Evolutionary conservation across 1,140 invertebrate genomes (phyloP).

Genomic region (Ostrea denselamellosa): DNA sequence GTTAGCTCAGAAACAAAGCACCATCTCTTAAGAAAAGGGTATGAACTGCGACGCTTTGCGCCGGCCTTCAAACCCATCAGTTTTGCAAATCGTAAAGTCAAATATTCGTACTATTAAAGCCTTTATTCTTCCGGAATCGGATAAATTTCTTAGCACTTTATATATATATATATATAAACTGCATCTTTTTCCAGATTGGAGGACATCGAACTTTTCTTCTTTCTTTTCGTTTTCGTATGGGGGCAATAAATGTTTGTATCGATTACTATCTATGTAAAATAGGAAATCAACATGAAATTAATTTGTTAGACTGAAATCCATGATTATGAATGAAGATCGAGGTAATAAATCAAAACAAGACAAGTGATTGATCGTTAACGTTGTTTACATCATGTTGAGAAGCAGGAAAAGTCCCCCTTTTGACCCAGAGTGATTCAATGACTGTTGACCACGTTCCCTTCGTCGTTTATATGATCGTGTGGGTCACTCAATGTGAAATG

Average conservation of each 20-base stretch:
- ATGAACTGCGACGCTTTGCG: too few species aligned
- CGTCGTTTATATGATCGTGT: not conserved
- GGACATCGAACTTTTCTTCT: not conserved
- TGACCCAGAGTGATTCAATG: constrained; percentile 23
- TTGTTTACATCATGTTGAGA: constrained; percentile 15
- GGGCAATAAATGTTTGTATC: not conserved
- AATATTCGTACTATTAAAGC: too few species aligned
- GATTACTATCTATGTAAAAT: not conserved
- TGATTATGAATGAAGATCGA: constrained; percentile 9
- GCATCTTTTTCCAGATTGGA: not conserved
- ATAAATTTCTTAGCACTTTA: too few species aligned
- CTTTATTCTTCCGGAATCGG: too few species aligned
- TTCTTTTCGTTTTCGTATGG: not conserved
- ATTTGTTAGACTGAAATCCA: not conserved
- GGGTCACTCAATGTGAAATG: constrained; percentile 3
- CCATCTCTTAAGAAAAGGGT: too few species aligned
- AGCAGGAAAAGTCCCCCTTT: constrained; percentile 9
- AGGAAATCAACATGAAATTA: constrained; percentile 3
- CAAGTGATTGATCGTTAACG: not conserved
- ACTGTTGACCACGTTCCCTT: not conserved
- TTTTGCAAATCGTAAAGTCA: too few species aligned
- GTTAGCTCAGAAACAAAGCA: too few species aligned
- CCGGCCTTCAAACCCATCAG: too few species aligned
- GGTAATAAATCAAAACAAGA: constrained; percentile 3
- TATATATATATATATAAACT: too few species aligned